Conservation (phyloP, 2,888 invertebrate genomes). For the Amphiduros pacificus region DNA sequence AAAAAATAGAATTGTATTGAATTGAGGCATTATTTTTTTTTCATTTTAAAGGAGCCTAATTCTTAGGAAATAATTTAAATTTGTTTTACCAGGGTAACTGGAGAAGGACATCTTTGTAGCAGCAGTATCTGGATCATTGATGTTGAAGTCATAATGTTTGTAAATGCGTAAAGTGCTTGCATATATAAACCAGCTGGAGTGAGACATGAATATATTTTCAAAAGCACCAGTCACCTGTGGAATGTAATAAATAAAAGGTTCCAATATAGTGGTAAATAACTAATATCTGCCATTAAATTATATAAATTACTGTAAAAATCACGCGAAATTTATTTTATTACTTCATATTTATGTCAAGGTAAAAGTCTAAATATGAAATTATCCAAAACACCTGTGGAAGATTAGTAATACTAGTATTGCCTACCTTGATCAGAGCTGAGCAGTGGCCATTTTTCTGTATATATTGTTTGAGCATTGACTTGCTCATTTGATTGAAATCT, state of each 20-base stretch:
- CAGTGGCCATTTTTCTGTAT: conserved; percentile 43
- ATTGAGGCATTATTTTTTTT: too few relatives aligned
- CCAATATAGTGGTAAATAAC: background rate
- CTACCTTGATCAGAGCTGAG: conserved; percentile 51
- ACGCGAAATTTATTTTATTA: too few relatives aligned
- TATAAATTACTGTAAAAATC: background rate
- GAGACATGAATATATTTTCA: conserved; percentile 55
- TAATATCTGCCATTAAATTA: background rate
- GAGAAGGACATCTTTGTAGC: conserved; percentile 49
- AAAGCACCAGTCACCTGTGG: conserved; percentile 49
- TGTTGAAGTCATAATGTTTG: conserved; percentile 54
- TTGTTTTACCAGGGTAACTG: conserved; percentile 52
- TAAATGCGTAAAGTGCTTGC: conserved; percentile 52
- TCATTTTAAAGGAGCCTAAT: too few relatives aligned
- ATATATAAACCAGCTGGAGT: conserved; percentile 55
- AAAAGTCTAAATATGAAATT: background rate
- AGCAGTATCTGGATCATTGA: conserved; percentile 39
- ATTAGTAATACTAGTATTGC: too few relatives aligned
- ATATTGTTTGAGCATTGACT: conserved; percentile 32
- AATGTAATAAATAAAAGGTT: too few relatives aligned
- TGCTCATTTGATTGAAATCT: conserved; percentile 39
- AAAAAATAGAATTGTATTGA: too few relatives aligned
- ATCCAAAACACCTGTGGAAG: too few relatives aligned
- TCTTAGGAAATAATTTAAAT: too few relatives aligned
- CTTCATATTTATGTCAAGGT: background rate